These are phyloP conservation scores for Menidia menidia DNA, from an alignment of 2,797 vertebrate genomes.

Conservation along the genomic window DNA sequence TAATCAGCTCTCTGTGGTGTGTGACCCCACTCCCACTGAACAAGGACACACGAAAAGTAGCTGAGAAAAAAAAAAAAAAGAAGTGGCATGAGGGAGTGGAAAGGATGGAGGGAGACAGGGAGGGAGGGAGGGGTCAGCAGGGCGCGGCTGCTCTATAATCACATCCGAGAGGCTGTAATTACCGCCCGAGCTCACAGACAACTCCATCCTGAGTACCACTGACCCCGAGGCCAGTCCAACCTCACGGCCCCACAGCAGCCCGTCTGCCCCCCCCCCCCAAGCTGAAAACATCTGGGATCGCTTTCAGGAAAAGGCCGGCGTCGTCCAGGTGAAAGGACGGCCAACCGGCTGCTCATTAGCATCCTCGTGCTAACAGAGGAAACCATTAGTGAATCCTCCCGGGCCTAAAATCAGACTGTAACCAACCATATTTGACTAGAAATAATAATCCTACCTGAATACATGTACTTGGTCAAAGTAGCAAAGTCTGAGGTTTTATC, in stretches of 20 bases:
- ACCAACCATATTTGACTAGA: too few species aligned
- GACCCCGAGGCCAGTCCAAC: constrained; percentile 50
- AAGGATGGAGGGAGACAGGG: constrained; percentile 50
- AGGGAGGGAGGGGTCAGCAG: constrained; percentile 76
- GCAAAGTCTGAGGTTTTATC: too few species aligned
- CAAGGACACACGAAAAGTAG: constrained; percentile 57
- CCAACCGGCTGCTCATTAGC: too few species aligned
- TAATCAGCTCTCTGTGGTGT: constrained; percentile 62
- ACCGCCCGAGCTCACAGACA: constrained; percentile 80
- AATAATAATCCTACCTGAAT: too few species aligned
- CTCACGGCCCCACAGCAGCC: constrained; percentile 3
- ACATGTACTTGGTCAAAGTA: too few species aligned
- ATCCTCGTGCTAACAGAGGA: too few species aligned
- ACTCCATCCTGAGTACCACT: constrained; percentile 69
- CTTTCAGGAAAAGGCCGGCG: too few species aligned
- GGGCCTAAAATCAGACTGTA: too few species aligned
- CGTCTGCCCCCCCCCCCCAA: constrained; percentile 22
- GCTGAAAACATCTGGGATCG: constrained; percentile 12
- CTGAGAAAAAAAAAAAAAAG: constrained; percentile 37
- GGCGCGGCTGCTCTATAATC: constrained; percentile 85
- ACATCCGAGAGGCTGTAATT: constrained; percentile 85
- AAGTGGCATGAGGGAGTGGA: constrained; percentile 57
- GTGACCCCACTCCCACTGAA: constrained; percentile 39
- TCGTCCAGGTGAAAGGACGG: too few species aligned
- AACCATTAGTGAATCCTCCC: too few species aligned